Percentiles rank a stretch among this genome's conserved stretches.
Evolutionary conservation across 37 sponge, comb jelly and placozoan genomes (phyloP).

Genomic region (Ianthella basta): DNA sequence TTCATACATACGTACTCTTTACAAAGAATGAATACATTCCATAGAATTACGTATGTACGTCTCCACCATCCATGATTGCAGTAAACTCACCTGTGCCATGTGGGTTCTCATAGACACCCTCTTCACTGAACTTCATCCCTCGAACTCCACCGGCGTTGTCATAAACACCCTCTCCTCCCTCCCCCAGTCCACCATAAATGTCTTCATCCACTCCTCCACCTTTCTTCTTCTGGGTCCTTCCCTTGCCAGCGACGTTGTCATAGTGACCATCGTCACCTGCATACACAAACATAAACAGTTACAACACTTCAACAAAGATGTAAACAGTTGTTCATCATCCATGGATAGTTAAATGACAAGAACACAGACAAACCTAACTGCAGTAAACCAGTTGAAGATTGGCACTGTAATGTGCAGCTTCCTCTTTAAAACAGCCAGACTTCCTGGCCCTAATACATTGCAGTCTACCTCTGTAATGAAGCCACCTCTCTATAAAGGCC

Average conservation of each 20-base stretch:
- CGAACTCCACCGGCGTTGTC: neutral
- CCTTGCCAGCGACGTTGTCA: slow-evolving; percentile 17
- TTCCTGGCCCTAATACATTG: too few species aligned
- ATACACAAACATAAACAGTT: neutral
- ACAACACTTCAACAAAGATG: too few species aligned
- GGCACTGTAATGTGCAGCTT: too few species aligned
- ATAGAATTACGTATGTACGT: neutral
- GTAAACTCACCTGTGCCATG: neutral
- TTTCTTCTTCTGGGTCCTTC: slow-evolving; percentile 14
- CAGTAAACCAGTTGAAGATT: too few species aligned
- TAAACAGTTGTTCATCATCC: too few species aligned
- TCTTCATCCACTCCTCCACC: slow-evolving; percentile 19
- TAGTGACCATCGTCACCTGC: slow-evolving; percentile 14
- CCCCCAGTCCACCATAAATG: slow-evolving; percentile 12
- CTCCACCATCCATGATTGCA: neutral
- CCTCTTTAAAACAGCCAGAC: too few species aligned
- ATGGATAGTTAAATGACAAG: too few species aligned
- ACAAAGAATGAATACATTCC: neutral
- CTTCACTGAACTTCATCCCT: slow-evolving; percentile 28
- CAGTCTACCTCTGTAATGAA: too few species aligned
- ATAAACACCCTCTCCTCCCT: neutral
- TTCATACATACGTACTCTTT: too few species aligned
- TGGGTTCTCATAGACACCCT: slow-evolving; percentile 34
- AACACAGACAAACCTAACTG: too few species aligned
- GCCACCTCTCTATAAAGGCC: too few species aligned